A percentile compares a stretch with the other conserved stretches of the same genome.
phyloP scores from a whole-genome alignment of 2,797 vertebrate genomes.

The Paratrypauchen microcephalus region DNA sequence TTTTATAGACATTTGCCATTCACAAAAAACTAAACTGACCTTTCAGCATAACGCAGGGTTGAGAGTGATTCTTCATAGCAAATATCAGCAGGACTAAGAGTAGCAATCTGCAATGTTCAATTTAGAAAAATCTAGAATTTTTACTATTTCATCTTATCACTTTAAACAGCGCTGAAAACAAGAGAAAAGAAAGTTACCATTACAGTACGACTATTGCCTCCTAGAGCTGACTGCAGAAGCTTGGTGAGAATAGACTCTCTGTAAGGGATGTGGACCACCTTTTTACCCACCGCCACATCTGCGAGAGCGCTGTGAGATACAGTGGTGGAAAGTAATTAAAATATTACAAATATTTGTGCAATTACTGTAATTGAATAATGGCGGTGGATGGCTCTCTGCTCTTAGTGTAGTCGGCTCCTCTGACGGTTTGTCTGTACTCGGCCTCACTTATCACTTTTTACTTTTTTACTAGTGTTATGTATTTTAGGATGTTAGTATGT shows the following conservation, averaged over 20 bases:
- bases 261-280: conserved; percentile 84
- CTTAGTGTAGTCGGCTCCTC: too few species aligned
- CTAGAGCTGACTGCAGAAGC: conserved; percentile 87
- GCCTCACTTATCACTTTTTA: too few species aligned
- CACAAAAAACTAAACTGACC: conserved; percentile 61
- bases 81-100: conserved; percentile 87
- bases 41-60: conserved; percentile 85
- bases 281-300: conserved; percentile 82
- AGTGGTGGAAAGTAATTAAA: not conserved
- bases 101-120: conserved; percentile 77
- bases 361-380: too few species aligned
- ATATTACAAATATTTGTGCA: too few species aligned
- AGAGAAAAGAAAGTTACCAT: conserved; percentile 74
- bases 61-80: conserved; percentile 89
- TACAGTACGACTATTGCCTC: conserved; percentile 89
- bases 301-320: conserved; percentile 77
- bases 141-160: not conserved
- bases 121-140: not conserved
- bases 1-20: not conserved
- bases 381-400: too few species aligned
- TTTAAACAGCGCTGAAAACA: not conserved
- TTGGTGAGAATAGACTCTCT: conserved; percentile 88
- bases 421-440: too few species aligned
- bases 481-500: too few species aligned
- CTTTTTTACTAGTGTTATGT: too few species aligned